Evolutionary conservation across 2,113 vertebrate genomes (phyloP).

Genomic region (Anguilla japonica): DNA sequence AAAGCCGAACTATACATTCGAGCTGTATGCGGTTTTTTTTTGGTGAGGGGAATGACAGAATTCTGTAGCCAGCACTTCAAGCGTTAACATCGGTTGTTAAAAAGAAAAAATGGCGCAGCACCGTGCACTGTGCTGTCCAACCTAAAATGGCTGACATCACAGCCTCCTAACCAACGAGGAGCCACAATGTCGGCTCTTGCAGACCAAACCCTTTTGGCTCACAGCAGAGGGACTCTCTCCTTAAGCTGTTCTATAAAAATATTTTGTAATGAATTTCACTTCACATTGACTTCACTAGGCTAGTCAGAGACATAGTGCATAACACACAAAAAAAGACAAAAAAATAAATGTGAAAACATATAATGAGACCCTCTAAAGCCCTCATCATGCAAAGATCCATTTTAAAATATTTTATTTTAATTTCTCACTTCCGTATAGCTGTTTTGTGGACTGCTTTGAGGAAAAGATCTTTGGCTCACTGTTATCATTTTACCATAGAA

Average conservation of each 20-base stretch:
- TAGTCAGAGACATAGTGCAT: background rate
- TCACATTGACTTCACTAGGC: background rate
- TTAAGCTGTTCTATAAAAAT: background rate
- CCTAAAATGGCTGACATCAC: slow-evolving; percentile 81
- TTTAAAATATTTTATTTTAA: background rate
- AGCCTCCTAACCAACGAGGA: slow-evolving; percentile 66
- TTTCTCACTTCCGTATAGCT: background rate
- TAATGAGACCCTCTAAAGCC: background rate
- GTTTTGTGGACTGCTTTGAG: background rate
- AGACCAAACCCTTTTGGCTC: slow-evolving; percentile 51
- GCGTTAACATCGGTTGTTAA: slow-evolving; percentile 63
- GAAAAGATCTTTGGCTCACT: background rate
- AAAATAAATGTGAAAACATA: background rate
- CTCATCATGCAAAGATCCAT: background rate
- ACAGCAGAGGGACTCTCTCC: slow-evolving; percentile 31
- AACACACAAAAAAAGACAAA: background rate
- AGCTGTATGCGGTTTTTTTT: slow-evolving; percentile 50
- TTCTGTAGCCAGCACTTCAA: slow-evolving; percentile 56
- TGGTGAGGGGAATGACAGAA: slow-evolving; percentile 47
- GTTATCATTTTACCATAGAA: background rate
- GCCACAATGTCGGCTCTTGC: slow-evolving; percentile 55
- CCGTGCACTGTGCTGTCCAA: slow-evolving; percentile 68
- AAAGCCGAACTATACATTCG: slow-evolving; percentile 18
- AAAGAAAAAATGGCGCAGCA: slow-evolving; percentile 68
- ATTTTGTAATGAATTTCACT: background rate